Conservation (phyloP, 2,113 vertebrate genomes). For the Crocuta crocuta region DNA sequence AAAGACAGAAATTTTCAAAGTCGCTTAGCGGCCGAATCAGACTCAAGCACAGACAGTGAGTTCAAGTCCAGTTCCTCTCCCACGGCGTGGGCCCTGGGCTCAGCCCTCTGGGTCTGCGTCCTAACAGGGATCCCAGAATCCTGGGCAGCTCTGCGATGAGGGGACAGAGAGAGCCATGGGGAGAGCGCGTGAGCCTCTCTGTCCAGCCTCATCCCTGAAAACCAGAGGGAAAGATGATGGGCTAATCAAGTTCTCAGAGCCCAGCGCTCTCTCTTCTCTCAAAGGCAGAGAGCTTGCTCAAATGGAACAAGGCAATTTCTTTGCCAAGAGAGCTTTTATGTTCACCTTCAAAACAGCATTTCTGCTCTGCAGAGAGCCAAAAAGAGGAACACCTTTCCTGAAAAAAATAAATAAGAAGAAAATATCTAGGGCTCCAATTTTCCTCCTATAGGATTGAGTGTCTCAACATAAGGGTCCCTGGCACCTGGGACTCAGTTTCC, state of each 20-base stretch:
- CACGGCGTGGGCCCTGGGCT: rapidly evolving
- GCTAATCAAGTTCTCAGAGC: neutral
- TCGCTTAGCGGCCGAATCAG: neutral
- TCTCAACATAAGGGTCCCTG: neutral
- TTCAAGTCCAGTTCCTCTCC: neutral
- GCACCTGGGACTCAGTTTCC: neutral
- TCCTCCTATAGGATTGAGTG: neutral
- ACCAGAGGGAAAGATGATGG: neutral
- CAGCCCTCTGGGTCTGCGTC: neutral
- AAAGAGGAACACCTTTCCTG: slow-evolving; percentile 14
- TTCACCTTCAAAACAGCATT: slow-evolving; percentile 61
- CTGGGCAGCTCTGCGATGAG: neutral
- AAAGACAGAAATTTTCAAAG: neutral
- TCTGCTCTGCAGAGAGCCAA: slow-evolving; percentile 25
- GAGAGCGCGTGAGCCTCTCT: neutral
- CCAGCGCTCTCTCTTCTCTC: neutral
- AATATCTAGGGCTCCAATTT: neutral
- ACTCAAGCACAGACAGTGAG: neutral
- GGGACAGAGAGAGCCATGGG: neutral
- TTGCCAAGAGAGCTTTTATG: slow-evolving; percentile 68
- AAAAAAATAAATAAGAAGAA: slow-evolving; percentile 36
- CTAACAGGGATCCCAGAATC: neutral
- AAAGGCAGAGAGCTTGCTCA: slow-evolving; percentile 50
- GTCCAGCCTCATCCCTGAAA: neutral
- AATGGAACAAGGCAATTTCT: slow-evolving; percentile 68